Evolutionary conservation across 2,888 invertebrate genomes (phyloP), one percentile per base, ranked within the genome.

Genomic region (Agelastica alni): DNA sequence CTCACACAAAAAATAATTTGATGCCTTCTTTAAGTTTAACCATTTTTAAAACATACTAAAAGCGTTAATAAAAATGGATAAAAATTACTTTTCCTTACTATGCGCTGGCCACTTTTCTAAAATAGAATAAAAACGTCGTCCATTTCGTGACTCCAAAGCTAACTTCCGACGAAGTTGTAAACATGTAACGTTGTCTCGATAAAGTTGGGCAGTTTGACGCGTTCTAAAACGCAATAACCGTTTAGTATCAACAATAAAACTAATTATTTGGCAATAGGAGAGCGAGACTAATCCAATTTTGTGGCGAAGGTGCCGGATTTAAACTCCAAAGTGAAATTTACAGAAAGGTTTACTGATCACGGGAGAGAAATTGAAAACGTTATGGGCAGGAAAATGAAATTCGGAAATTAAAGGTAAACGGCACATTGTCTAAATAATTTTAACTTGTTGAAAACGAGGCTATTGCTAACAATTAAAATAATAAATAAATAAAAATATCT

Each of bases 201-300:
- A 37, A 26, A 37, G 36, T 37, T 37, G 9, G 42, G 18, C 47
- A 47, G 12, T 45, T 45, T 44, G 44, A 45, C 36, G 16, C 10
- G 5, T 3, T 4, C 28, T 20, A 12, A 46, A 39, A 53, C 20
- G 48, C 14, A 53, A 53, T 53, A 47, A 53, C 2, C 47, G 43
- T 48, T 53, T 26, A 34, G 17, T 31, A 52, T 45, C 45, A 41
- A 52, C 12, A 48, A 53, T 42, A 53, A 48, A 46, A 32, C 43
- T 30, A 47, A 47, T 48, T 53, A 53, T 53, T 53, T 47, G 32
- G 36, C 30, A 13, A 47, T 42, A 18, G 36, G 7, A 43, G 36
- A 31, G 17, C 18, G 13, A 41, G 20, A 20, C 36, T 32, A 51
- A 51, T 51, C 17, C 26, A 44, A 51, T 37, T 51, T 17, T 17